Evolutionary conservation across 2,888 invertebrate genomes (phyloP).

Genomic region (Diadromus collaris): DNA sequence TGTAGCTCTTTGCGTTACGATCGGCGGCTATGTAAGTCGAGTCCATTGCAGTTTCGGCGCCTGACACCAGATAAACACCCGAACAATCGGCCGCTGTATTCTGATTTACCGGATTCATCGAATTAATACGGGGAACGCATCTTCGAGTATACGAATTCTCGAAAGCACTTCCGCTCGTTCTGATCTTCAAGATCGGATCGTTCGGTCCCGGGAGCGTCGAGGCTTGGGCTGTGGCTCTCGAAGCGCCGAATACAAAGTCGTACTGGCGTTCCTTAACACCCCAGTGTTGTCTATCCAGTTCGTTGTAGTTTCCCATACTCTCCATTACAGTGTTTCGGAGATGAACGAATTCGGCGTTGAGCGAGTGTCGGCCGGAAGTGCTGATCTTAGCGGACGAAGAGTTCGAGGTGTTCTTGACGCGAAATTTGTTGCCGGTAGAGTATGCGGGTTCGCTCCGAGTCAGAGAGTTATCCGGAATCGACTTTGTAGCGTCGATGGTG

Average conservation of each 20-base stretch:
- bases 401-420: constrained; percentile 57
- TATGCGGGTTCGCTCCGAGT: constrained; percentile 59
- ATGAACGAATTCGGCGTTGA: constrained; percentile 73
- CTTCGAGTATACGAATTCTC: constrained; percentile 58
- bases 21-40: constrained; percentile 46
- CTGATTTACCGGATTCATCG: constrained; percentile 43
- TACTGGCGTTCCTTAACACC: constrained; percentile 61
- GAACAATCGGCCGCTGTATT: constrained; percentile 37
- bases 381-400: constrained; percentile 48
- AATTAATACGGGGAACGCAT: constrained; percentile 60
- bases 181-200: constrained; percentile 57
- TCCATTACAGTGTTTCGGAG: constrained; percentile 72
- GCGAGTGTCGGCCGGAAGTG: constrained; percentile 66
- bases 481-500: constrained; percentile 61
- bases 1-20: constrained; percentile 23
- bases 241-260: constrained; percentile 54
- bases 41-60: constrained; percentile 43
- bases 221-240: constrained; percentile 7
- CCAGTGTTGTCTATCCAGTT: constrained; percentile 59
- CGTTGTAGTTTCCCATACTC: constrained; percentile 55
- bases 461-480: constrained; percentile 60
- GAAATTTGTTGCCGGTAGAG: constrained; percentile 60
- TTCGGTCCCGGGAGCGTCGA: constrained; percentile 11
- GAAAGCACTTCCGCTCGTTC: constrained; percentile 32
- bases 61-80: constrained; percentile 42